Conservation (phyloP, 2,113 vertebrate genomes). For the Heptranchias perlo region DNA sequence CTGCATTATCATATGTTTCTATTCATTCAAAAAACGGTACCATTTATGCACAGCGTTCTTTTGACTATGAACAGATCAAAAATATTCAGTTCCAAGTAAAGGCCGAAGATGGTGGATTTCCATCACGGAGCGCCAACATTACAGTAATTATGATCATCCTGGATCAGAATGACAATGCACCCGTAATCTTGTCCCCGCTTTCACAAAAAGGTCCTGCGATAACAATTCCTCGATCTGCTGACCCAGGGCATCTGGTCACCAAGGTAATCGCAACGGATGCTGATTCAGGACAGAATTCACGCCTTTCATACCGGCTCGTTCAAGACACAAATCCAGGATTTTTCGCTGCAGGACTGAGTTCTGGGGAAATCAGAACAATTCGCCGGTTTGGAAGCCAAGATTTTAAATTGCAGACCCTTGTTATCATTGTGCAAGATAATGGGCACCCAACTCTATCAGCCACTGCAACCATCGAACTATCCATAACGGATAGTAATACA, state of each 20-base stretch:
- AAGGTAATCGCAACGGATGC: slow-evolving; percentile 56
- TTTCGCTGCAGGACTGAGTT: slow-evolving; percentile 42
- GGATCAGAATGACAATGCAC: slow-evolving; percentile 33
- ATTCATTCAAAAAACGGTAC: slow-evolving; percentile 38
- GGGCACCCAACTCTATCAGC: slow-evolving; percentile 24
- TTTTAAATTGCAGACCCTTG: slow-evolving; percentile 37
- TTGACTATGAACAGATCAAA: slow-evolving; percentile 43
- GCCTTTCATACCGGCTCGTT: slow-evolving; percentile 52
- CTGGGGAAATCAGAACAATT: slow-evolving; percentile 42
- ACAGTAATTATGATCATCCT: not conserved
- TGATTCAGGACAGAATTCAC: slow-evolving; percentile 57
- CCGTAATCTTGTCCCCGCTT: slow-evolving; percentile 42
- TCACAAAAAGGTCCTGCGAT: slow-evolving; percentile 46
- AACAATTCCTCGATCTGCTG: slow-evolving; percentile 48
- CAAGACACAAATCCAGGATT: slow-evolving; percentile 45
- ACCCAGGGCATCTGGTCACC: slow-evolving; percentile 52
- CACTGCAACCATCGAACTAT: not conserved
- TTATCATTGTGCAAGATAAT: slow-evolving; percentile 40
- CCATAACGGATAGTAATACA: not conserved
- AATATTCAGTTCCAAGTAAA: slow-evolving; percentile 36
- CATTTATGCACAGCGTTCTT: slow-evolving; percentile 37
- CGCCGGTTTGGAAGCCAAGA: slow-evolving; percentile 43
- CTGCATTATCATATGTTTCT: slow-evolving; percentile 39
- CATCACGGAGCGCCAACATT: not conserved
- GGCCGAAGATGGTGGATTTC: not conserved